These are phyloP conservation scores for Lasioglossum baleicum DNA, from an alignment of 1,140 invertebrate species.

Conservation along the genomic window DNA sequence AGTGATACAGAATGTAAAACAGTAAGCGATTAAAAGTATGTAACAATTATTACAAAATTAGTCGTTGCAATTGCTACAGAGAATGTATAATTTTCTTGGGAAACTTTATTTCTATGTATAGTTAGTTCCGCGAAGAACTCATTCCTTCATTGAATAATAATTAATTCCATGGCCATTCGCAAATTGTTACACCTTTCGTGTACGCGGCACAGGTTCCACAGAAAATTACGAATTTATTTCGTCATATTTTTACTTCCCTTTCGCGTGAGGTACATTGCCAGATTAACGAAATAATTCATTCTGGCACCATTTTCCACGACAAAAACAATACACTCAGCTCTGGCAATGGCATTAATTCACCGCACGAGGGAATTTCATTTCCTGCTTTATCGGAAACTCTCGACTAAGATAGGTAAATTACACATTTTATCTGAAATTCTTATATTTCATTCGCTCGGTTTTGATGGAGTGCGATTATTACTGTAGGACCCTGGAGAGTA, in stretches of 20 bases:
- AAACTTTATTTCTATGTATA: too few relatives aligned
- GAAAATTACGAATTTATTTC: not conserved
- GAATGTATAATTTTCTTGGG: too few relatives aligned
- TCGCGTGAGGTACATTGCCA: not conserved
- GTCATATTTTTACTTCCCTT: not conserved
- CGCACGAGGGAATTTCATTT: slow-evolving; percentile 27
- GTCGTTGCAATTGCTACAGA: too few relatives aligned
- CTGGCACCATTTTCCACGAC: not conserved
- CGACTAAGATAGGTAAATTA: slow-evolving; percentile 10
- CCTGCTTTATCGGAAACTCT: not conserved
- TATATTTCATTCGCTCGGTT: not conserved
- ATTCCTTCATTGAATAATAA: too few relatives aligned
- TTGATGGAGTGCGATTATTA: slow-evolving; percentile 6
- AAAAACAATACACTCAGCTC: not conserved
- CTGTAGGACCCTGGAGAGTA: not conserved
- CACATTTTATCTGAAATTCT: not conserved
- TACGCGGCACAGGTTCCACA: too few relatives aligned
- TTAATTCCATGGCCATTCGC: too few relatives aligned
- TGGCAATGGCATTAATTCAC: slow-evolving; percentile 22
- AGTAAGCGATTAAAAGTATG: too few relatives aligned
- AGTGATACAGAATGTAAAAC: too few relatives aligned
- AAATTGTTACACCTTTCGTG: too few relatives aligned
- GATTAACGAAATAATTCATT: not conserved
- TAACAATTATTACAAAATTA: too few relatives aligned
- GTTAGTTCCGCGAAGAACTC: too few relatives aligned